phyloP scores from a whole-genome alignment of 2,797 vertebrate genomes.

The Hipposideros larvatus region DNA sequence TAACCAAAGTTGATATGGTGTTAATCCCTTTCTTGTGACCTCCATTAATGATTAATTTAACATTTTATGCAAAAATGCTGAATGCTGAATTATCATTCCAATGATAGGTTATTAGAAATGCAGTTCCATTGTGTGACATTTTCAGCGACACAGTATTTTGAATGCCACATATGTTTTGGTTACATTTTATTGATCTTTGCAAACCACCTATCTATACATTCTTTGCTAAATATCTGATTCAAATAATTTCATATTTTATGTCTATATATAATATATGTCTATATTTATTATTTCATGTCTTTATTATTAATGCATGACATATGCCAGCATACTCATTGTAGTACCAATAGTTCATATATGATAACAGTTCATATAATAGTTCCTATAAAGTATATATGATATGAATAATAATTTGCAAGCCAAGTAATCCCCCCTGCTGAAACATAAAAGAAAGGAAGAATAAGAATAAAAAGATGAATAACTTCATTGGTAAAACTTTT shows the following conservation, averaged over 20 bases:
- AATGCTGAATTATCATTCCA: conserved; percentile 65
- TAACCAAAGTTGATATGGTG: conserved; percentile 55
- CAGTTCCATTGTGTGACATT: neutral
- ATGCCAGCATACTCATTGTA: neutral
- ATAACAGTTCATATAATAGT: neutral
- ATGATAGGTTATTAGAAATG: conserved; percentile 26
- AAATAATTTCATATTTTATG: conserved; percentile 8
- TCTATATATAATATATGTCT: neutral
- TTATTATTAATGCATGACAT: neutral
- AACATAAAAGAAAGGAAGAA: neutral
- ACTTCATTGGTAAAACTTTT: neutral
- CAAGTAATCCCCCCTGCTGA: neutral
- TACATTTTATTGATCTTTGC: neutral
- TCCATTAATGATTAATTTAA: conserved; percentile 71
- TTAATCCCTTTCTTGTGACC: conserved; percentile 74
- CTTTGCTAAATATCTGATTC: neutral
- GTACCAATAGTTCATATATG: neutral
- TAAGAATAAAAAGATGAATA: neutral
- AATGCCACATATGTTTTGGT: neutral
- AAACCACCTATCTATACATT: neutral
- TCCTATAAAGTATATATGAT: neutral
- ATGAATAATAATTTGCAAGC: neutral
- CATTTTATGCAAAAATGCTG: conserved; percentile 38
- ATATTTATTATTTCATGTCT: neutral
- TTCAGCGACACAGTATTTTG: neutral